A percentile compares a stretch with the other conserved stretches of the same genome.
phyloP scores from a whole-genome alignment of 2,797 vertebrate genomes.

The Halcyon leucocephala region DNA sequence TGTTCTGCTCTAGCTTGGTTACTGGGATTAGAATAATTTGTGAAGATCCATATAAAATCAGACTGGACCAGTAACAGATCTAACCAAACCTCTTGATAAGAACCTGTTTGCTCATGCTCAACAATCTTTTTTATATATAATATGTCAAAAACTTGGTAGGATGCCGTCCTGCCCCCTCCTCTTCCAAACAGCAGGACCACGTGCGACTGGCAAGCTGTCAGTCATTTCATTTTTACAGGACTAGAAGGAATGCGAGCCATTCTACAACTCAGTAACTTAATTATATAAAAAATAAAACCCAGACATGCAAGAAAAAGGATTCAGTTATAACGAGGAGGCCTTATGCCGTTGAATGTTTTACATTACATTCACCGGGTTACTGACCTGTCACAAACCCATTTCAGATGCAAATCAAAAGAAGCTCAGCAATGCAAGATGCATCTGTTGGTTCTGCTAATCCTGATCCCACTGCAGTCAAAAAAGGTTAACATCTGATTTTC shows the following conservation, averaged over 20 bases:
- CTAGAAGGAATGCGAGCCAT: conserved; percentile 7
- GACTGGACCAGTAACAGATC: background rate
- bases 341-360: conserved; percentile 28
- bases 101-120: background rate
- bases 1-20: conserved; percentile 32
- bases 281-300: conserved; percentile 37
- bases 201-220: background rate
- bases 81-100: background rate
- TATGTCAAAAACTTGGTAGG: background rate
- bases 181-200: background rate
- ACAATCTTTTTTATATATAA: background rate
- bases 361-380: conserved; percentile 5
- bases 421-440: background rate
- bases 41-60: background rate
- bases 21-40: background rate
- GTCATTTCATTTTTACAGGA: conserved; percentile 9
- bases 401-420: conserved; percentile 35
- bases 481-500: background rate
- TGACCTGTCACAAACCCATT: conserved; percentile 39
- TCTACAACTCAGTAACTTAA: conserved; percentile 51
- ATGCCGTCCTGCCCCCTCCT: background rate
- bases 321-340: conserved; percentile 1
- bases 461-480: background rate
- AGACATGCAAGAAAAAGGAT: conserved; percentile 25
- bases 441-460: conserved; percentile 4